Base-by-base conservation (phyloP, 2,888 invertebrate species). In the Dinocampus coccinellae region DNA sequence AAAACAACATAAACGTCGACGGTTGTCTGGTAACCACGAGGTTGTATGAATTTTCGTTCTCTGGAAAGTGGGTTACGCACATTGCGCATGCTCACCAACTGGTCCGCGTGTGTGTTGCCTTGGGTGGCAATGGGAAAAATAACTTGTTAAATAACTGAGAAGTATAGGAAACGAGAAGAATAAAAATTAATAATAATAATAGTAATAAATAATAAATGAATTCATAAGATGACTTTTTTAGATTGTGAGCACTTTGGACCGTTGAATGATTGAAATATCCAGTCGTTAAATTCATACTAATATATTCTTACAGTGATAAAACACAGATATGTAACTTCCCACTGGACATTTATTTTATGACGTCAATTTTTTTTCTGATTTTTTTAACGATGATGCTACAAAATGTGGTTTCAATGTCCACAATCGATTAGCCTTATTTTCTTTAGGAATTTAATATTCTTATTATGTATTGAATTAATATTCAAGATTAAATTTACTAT, bases 11-110 rank as follows among this genome's bases (percentile, higher is more conserved):
- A 29, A 47, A n/a, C 26, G 22, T 39, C 26, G 10, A 52, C 39
- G 34, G 33, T 33, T n/a, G 64, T 64, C 62, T 42, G 29, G 47
- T 47, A 33, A 16, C 64, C 36, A 64, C 24, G 57, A 61, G 67
- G 60, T 69, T 58, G 60, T 22, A 52, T 60, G 71, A 69, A 55
- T 72, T 73, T 72, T 65, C 55, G 47, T 24, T 13, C 65, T 24
- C 58, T 64, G 69, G 63, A 70, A 75, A 72, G 68, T 69, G 70
- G 73, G 68, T 65, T 73, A 70, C 47, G 47, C 26, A 34, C 11
- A 24, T 58, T 13, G 69, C 58, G 64, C 57, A 61, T 52, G 47
- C 65, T 69, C 58, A 16, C 42, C 29, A n/a, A 36, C 20, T 24
- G 55, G 13, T 39, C 66, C 57, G 53, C 57, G 55, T 66, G 66